A percentile compares a stretch with the other conserved stretches of the same genome.
Conservation (phyloP, 2,113 vertebrate species). For the Clinocottus analis region DNA sequence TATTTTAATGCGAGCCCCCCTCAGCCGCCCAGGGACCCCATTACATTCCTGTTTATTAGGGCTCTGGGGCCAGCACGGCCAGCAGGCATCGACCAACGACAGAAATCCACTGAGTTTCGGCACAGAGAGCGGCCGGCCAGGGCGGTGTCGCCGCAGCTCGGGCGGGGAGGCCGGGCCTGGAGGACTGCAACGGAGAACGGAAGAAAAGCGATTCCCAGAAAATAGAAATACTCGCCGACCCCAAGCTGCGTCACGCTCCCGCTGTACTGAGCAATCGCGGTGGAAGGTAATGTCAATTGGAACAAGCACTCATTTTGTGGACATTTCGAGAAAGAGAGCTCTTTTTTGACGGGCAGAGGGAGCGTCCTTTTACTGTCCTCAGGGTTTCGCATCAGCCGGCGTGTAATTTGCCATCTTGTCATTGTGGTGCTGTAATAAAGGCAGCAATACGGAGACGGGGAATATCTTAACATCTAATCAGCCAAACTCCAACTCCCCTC, state of each 20-base stretch:
- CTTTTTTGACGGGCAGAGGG: background rate
- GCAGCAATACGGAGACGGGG: constrained; percentile 41
- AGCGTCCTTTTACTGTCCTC: constrained; percentile 6
- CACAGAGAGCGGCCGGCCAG: constrained; percentile 31
- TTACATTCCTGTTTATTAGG: constrained; percentile 76
- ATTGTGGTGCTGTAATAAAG: constrained; percentile 53
- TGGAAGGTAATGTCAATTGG: constrained; percentile 12
- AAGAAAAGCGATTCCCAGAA: constrained; percentile 1
- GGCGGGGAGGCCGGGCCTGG: background rate
- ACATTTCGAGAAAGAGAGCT: constrained; percentile 4
- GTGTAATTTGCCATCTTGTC: constrained; percentile 54
- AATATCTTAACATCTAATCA: constrained; percentile 73
- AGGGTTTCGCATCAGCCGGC: constrained; percentile 26
- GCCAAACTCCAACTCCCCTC: background rate
- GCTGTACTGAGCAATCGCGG: constrained; percentile 2
- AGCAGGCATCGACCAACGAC: constrained; percentile 52
- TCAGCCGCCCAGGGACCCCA: constrained; percentile 64
- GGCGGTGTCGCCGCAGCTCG: constrained; percentile 37
- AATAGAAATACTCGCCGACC: background rate
- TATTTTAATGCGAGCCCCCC: constrained; percentile 72
- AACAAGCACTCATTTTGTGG: constrained; percentile 5
- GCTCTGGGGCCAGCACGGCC: constrained; percentile 49
- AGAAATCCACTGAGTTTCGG: constrained; percentile 48
- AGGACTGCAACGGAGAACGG: background rate
- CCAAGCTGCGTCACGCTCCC: constrained; percentile 5